Evolutionary conservation across 2,113 vertebrate genomes (phyloP), one percentile per base, ranked within the genome.

Genomic region (Aptenodytes patagonicus): DNA sequence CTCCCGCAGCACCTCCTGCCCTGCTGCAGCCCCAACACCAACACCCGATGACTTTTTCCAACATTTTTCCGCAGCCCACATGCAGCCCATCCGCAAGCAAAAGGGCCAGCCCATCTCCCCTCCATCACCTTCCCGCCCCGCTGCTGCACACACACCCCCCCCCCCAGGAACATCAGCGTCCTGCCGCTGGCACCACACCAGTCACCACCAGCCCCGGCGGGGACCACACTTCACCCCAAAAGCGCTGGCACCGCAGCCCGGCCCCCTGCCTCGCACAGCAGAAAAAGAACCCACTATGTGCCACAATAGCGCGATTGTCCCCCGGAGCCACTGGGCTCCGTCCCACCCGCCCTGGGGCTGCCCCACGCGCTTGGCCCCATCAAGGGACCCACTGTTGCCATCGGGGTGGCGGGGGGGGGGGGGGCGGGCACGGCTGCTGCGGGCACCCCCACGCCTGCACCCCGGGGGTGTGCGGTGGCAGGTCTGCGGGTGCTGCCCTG

Each of bases 381-480:
- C 89, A 96, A 96, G 83, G 79, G 80, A 65, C 66, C 80, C 86
- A 90, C 95, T 97, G 96, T 97, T 20, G 44, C 46, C 34, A 7
- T 9, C 1, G 1, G 54, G 58, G 71, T 38, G 81, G 40, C 2
- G 6, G 26, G 11, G 12, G 6, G 8, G 3, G 11, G 32, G 19
- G 29, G 38, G 47, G n/a, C 40, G 12, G 6, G 20, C 2, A 34
- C 1, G 7, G 76, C 19, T 12, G 11, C 47, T 3, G 17, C 6
- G 8, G 72, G 61, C 54, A 52, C 44, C 72, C 80, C 64, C 34
- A 61, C 6, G 29, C 54, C 28, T 7, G 70, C 54, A 64, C 44
- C 24, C 34, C 5, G 1, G 75, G 75, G 84, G 42, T 11, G 73
- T 2, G 13, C 2, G 8, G 87, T 4, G 19, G n/a, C 65, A 40